Evolutionary conservation across 2,797 vertebrate genomes (phyloP).

Genomic region (Coregonus sp.): DNA sequence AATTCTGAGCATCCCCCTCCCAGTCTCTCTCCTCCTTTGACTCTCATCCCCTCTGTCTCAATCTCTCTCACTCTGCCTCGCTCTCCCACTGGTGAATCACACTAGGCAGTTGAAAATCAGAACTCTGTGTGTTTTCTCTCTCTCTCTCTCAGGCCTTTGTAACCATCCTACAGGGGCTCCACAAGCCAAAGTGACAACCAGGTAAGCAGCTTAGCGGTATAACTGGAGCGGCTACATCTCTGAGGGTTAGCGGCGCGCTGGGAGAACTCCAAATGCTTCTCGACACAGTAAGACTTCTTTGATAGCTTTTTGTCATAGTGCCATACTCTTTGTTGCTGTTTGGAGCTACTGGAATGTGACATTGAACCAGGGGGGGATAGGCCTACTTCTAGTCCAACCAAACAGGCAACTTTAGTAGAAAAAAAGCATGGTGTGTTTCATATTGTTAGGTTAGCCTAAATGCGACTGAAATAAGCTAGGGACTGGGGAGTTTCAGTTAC

Average conservation of each 20-base stretch:
- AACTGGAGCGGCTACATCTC: neutral
- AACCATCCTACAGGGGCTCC: conserved; percentile 2
- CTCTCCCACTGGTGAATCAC: conserved; percentile 1
- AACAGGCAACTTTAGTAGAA: neutral
- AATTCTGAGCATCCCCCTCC: conserved; percentile 69
- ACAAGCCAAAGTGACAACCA: conserved; percentile 17
- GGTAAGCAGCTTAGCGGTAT: conserved; percentile 36
- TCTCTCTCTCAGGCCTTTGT: conserved; percentile 18
- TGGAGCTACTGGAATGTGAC: neutral
- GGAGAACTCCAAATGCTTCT: neutral
- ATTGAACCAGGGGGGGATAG: neutral
- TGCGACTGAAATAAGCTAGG: neutral
- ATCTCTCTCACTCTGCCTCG: neutral
- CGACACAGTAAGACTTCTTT: neutral
- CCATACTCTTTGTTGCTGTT: neutral
- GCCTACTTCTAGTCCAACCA: neutral
- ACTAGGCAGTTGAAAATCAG: neutral
- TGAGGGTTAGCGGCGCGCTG: neutral
- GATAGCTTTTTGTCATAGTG: neutral
- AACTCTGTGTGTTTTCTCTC: conserved; percentile 19
- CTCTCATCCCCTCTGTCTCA: neutral
- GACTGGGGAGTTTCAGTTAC: neutral
- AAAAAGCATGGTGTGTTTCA: neutral
- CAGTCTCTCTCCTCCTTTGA: conserved; percentile 25
- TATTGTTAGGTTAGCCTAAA: neutral